These are phyloP conservation scores for Labeo rohita DNA, from an alignment of 2,113 vertebrate species.

Conservation along the genomic window DNA sequence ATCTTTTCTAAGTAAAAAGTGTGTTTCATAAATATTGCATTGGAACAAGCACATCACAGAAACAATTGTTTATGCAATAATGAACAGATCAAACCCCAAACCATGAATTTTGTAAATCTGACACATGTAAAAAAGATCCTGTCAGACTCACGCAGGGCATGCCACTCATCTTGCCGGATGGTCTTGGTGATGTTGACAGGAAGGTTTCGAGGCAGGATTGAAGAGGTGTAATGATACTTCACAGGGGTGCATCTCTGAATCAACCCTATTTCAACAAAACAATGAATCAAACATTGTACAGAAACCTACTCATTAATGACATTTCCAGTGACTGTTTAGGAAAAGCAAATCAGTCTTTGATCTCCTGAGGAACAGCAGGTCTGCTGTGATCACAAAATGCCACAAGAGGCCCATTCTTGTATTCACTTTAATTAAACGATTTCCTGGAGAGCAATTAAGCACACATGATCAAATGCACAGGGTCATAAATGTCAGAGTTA, in stretches of 20 bases:
- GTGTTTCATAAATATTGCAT: background rate
- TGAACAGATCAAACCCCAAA: background rate
- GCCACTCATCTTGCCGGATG: slow-evolving; percentile 93
- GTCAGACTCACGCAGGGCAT: slow-evolving; percentile 86
- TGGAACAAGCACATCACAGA: background rate
- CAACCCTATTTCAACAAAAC: slow-evolving; percentile 65
- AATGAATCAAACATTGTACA: background rate
- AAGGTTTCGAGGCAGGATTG: slow-evolving; percentile 85
- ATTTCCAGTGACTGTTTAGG: background rate
- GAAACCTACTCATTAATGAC: background rate
- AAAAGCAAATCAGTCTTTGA: slow-evolving; percentile 4
- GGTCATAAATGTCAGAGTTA: background rate
- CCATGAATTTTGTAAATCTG: background rate
- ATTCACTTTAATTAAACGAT: background rate
- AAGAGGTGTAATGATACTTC: slow-evolving; percentile 91
- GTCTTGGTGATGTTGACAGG: slow-evolving; percentile 90
- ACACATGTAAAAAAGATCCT: background rate
- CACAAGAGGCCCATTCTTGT: background rate
- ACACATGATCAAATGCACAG: background rate
- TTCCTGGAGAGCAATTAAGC: background rate
- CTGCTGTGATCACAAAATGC: background rate
- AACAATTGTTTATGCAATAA: background rate
- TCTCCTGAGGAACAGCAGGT: slow-evolving; percentile 6
- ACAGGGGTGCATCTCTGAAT: slow-evolving; percentile 83
- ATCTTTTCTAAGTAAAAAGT: background rate